Base-by-base conservation (phyloP, 2,888 invertebrate genomes). In the Diarsia dahlii region DNA sequence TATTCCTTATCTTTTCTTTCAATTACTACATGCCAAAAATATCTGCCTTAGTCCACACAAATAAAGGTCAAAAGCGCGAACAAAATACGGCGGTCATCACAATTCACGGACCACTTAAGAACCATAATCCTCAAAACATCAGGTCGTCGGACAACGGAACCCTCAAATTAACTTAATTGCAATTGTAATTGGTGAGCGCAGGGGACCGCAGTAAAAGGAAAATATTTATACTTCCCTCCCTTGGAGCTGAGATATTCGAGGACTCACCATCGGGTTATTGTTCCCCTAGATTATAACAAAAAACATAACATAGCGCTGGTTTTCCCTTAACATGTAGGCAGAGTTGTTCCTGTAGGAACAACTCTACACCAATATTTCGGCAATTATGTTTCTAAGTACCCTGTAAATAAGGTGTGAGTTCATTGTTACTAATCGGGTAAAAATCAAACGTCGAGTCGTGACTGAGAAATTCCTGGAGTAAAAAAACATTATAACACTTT, bases 161-260 rank as follows among this genome's bases (percentile, higher is more conserved):
- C 93, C 92, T 92, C 93, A 94, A 95, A 95, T 95, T 95, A 95
- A 94, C 86, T 93, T 95, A 95, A 95, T 95, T 95, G 92, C 94
- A 91, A 92, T 92, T 92, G 94, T 95, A 95, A 95, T 95, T 94
- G 93, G 92, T 88, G 90, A 85, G 89, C 90, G 90, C 90, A 85
- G 90, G 90, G 91, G 91, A 91, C 92, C 91, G 91, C 91, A 92
- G 93, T 93, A 93, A 93, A 94, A 93, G 92, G 92, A 92, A 95
- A 95, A 94, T 94, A 95, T 94, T 94, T 93, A 92, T 92, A 90
- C 90, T 28, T 92, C 87, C 84, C 84, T 85, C 79, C 82, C 73
- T 83, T 52, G 64, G 71, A 54, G 54, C 82, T 68, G 77, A 88
- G 86, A 87, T 84, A 84, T 80, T 84, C 73, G 63, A 82, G 71